These are phyloP conservation scores for Microplitis mediator DNA, from an alignment of 1,140 invertebrate species.

Conservation along the genomic window DNA sequence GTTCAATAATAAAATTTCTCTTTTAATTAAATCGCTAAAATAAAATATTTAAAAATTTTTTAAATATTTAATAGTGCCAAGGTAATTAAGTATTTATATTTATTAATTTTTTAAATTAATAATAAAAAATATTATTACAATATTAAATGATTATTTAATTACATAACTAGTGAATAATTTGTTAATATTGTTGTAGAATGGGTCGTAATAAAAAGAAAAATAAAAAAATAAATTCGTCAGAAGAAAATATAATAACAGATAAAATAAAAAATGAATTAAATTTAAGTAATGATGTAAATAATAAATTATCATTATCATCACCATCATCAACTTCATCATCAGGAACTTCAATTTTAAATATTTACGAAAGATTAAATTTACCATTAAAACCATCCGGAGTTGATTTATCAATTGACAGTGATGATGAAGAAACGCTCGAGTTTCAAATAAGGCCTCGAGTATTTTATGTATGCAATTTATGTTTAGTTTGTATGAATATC, in stretches of 20 bases:
- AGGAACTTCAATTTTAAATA: constrained; percentile 29
- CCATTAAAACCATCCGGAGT: constrained; percentile 32
- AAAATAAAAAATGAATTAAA: not conserved
- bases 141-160: too few relatives aligned
- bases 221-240: not conserved
- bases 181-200: constrained; percentile 20
- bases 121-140: too few relatives aligned
- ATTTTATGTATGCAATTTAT: constrained; percentile 50
- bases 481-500: constrained; percentile 53
- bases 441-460: constrained; percentile 49
- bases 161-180: not conserved
- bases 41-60: too few relatives aligned
- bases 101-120: too few relatives aligned
- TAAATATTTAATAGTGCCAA: too few relatives aligned
- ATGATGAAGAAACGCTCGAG: constrained; percentile 45
- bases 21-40: too few relatives aligned
- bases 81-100: too few relatives aligned
- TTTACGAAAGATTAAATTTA: constrained; percentile 39
- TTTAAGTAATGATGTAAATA: not conserved
- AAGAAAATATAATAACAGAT: not conserved
- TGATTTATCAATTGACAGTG: constrained; percentile 29
- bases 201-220: constrained; percentile 35
- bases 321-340: not conserved
- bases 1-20: too few relatives aligned
- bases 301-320: not conserved